Percentiles rank a stretch among this genome's conserved stretches.
phyloP scores from a whole-genome alignment of 2,888 invertebrate species.

The Calameuta filiformis region DNA sequence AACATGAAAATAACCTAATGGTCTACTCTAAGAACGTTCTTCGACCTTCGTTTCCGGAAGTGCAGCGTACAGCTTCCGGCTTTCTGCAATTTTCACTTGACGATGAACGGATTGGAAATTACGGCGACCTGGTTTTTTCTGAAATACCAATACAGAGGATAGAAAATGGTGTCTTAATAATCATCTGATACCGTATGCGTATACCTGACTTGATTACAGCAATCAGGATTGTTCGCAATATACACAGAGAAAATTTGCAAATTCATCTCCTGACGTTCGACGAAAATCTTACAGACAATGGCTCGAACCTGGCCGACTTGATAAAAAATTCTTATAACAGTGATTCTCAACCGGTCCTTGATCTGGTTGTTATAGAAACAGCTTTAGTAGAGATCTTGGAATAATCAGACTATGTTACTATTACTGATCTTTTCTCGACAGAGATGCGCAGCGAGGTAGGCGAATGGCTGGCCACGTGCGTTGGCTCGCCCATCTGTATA shows the following conservation, averaged over 20 bases:
- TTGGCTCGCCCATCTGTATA: conserved; percentile 65
- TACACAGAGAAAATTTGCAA: background rate
- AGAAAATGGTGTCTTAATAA: background rate
- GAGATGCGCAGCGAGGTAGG: conserved; percentile 64
- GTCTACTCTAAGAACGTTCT: background rate
- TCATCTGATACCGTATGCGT: background rate
- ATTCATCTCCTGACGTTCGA: background rate
- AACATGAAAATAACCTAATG: background rate
- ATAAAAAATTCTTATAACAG: background rate
- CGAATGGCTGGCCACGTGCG: conserved; percentile 66
- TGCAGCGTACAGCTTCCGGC: background rate
- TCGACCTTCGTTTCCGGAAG: background rate
- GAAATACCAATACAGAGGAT: background rate
- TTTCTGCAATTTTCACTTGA: background rate
- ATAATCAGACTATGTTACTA: background rate
- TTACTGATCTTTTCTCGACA: conserved; percentile 18
- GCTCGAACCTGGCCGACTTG: background rate
- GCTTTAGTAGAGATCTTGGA: background rate
- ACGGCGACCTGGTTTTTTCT: background rate
- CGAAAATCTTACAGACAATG: background rate
- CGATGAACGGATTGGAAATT: background rate
- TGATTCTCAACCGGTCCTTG: background rate
- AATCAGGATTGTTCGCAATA: background rate
- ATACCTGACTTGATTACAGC: background rate
- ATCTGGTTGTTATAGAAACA: background rate